Base-by-base conservation (phyloP, 1,140 invertebrate genomes). In the Drosophila burlai region DNA sequence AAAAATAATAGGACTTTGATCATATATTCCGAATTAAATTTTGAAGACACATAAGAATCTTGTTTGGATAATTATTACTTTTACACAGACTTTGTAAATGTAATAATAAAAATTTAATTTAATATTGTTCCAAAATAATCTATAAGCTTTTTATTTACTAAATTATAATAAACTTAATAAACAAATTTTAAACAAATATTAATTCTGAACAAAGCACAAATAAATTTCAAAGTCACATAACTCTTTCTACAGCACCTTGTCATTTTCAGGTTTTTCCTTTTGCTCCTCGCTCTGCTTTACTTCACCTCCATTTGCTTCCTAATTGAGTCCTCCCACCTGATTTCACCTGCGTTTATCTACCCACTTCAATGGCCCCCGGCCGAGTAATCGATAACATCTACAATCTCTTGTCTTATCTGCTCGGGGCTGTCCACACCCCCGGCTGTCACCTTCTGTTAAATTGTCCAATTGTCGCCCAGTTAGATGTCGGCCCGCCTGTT, bases 401-500 rank as follows among this genome's bases (percentile, higher is more conserved):
- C 29, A 61, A 73, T 73, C 54, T 29, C 52, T 34, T 61, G 60
- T 72, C 54, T 24, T 8, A 72, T 72, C 69, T 52, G 29, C 45
- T 38, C 8, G 21, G 52, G 46, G 21, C 54, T 73, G 69, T 73
- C 67, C 66, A 72, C 71, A 61, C 71, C 71, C 71, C 40, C 46
- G 29, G 64, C 65, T 50, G 46, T 74, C 68, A 29, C 54, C 52
- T 66, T n/a, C 21, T 57, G 36, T 36, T 68, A 77, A 69, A 69
- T 77, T 69, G 64, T 77, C 43, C 63, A 76, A 77, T 77, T 76
- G 52, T 76, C 57, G 46, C 64, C 64, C 50, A 61, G 64, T 77
- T 68, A 77, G 63, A 57, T 40, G 54, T 36, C 38, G 52, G 11
- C 11, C 31, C 65, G 65, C 31, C 81, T 83, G 86, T 78, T 74